These are phyloP conservation scores for Semaprochilodus insignis DNA, from an alignment of 2,797 vertebrate species.

Conservation along the genomic window DNA sequence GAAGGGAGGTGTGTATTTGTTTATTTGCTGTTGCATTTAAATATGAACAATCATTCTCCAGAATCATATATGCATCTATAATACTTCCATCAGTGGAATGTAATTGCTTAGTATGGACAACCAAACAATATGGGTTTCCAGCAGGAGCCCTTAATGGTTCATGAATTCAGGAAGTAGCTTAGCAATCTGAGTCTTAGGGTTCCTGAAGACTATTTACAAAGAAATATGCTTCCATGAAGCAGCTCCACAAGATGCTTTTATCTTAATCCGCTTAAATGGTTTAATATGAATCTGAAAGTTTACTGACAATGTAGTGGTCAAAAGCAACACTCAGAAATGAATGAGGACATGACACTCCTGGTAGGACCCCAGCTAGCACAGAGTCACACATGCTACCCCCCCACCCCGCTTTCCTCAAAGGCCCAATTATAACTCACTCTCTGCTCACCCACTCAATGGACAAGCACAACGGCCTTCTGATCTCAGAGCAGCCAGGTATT, in stretches of 20 bases:
- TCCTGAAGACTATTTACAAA: constrained; percentile 13
- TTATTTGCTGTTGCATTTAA: too few relatives aligned
- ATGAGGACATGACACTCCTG: background rate
- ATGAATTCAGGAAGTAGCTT: too few relatives aligned
- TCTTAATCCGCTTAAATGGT: background rate
- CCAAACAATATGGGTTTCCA: background rate
- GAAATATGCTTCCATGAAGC: background rate
- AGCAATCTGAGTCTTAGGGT: too few relatives aligned
- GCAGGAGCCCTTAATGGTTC: too few relatives aligned
- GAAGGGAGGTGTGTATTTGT: too few relatives aligned
- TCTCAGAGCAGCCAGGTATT: constrained; percentile 13
- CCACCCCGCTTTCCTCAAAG: constrained; percentile 30
- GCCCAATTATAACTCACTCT: constrained; percentile 39
- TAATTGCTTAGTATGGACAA: background rate
- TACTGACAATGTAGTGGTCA: background rate
- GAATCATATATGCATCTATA: too few relatives aligned
- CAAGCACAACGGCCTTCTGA: background rate
- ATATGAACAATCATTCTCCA: too few relatives aligned
- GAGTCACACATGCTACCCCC: constrained; percentile 19
- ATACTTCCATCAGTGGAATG: too few relatives aligned
- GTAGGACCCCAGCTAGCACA: background rate
- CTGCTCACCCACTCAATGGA: background rate
- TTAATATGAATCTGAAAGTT: background rate
- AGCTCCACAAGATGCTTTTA: background rate
- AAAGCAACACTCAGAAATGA: constrained; percentile 11